Base-by-base conservation (phyloP, 2,888 invertebrate species). In the Melipona bicolor region DNA sequence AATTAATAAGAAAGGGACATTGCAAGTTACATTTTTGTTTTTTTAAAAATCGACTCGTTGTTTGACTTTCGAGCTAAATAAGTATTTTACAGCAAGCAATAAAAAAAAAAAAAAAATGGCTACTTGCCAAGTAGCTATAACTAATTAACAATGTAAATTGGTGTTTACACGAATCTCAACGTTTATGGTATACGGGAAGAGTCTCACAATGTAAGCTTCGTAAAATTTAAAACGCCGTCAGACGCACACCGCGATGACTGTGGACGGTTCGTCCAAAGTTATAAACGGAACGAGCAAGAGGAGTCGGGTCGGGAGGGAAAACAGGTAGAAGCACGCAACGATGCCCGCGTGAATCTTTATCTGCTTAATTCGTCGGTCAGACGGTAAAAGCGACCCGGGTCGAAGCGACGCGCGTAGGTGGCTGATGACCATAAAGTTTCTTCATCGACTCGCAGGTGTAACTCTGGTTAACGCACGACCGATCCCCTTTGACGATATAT, bases 371-470 rank as follows among this genome's bases (percentile, higher is more conserved):
- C 87, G 85, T 84, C 81, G 84, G 77, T 70, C 79, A 72, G 54
- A 54, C 83, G 84, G 85, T 90, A 91, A 90, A 91, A 88, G 84
- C 27, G 27, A 76, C 77, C 77, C 80, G 4, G 85, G 76, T 85
- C 73, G 74, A 83, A 84, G 54, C 76, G 32, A 24, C 77, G 92
- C 91, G 92, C 92, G 92, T 92, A 91, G 92, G 92, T 91, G 92
- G 89, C 75, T 84, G 83, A 74, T 84, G 83, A 74, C 87, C 83
- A 83, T 83, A 78, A 83, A 83, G 88, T 90, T 90, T 91, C 89
- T 76, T 89, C 89, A 87, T 87, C 88, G 78, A 65, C 85, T 74
- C 77, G 85, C 90, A 89, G 91, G 92, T 91, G 92, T 91, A 89
- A 81, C 79, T 79, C 79, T 79, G 85, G 82, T 87, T 90, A 90